Evolutionary conservation across 2,113 vertebrate species (phyloP).

Genomic region (Hystrix cristata): DNA sequence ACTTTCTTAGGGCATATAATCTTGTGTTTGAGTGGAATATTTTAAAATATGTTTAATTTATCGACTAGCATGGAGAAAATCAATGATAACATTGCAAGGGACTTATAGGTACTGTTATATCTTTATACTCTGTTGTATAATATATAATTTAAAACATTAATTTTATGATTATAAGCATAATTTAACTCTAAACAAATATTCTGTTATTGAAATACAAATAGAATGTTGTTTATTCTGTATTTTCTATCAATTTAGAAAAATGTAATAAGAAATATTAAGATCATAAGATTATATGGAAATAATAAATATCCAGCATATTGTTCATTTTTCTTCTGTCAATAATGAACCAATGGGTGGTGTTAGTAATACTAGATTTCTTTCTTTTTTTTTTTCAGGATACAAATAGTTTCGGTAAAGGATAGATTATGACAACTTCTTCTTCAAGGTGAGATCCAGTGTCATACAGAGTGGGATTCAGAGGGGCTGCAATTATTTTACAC

Average conservation of each 20-base stretch:
- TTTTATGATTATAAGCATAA: not conserved
- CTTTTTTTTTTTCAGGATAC: constrained; percentile 48
- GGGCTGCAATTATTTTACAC: not conserved
- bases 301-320: not conserved
- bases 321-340: constrained; percentile 10
- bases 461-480: not conserved
- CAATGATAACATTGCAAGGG: not conserved
- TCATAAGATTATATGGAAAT: not conserved
- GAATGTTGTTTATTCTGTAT: not conserved
- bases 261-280: not conserved
- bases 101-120: not conserved
- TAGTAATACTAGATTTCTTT: constrained; percentile 46
- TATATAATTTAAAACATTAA: constrained; percentile 7
- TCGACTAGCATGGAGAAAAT: not conserved
- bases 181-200: not conserved
- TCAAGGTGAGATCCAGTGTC: constrained; percentile 59
- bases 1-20: constrained; percentile 9
- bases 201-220: not conserved
- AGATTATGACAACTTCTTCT: constrained; percentile 70
- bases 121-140: not conserved
- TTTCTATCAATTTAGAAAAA: not conserved
- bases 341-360: not conserved
- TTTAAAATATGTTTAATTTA: not conserved
- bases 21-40: not conserved
- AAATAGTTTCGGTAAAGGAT: not conserved